phyloP scores from a whole-genome alignment of 2,797 vertebrate species.

The Channa striata region DNA sequence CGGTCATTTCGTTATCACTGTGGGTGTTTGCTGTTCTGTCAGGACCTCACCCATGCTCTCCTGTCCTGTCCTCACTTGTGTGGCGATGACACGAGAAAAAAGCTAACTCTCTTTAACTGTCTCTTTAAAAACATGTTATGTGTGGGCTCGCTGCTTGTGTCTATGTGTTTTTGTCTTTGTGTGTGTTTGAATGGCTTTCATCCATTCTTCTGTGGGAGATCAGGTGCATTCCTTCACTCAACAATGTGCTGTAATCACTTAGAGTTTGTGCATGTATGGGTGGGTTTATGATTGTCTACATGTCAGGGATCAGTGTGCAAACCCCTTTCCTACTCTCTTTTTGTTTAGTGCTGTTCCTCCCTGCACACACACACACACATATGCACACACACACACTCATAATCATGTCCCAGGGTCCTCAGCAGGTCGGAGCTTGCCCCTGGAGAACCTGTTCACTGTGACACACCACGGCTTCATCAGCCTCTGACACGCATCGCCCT shows the following conservation, averaged over 20 bases:
- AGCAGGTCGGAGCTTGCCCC: constrained; percentile 73
- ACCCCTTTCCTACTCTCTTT: constrained; percentile 41
- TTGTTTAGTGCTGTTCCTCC: background rate
- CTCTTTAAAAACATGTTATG: constrained; percentile 46
- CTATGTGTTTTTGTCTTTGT: constrained; percentile 10
- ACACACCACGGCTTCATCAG: constrained; percentile 69
- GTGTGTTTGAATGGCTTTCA: constrained; percentile 42
- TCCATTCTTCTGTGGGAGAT: constrained; percentile 44
- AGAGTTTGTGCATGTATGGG: constrained; percentile 18
- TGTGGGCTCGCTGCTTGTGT: constrained; percentile 28
- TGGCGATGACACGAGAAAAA: constrained; percentile 27
- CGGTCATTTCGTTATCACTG: background rate
- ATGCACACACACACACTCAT: constrained; percentile 28
- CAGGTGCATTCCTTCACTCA: constrained; percentile 79
- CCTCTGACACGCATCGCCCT: constrained; percentile 67
- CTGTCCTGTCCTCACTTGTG: constrained; percentile 22
- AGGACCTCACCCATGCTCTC: background rate
- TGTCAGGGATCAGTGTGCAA: constrained; percentile 59
- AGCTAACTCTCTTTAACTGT: constrained; percentile 39
- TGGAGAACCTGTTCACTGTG: constrained; percentile 70
- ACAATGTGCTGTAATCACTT: constrained; percentile 38
- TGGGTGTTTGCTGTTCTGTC: background rate
- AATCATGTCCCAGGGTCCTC: constrained; percentile 55
- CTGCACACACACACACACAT: constrained; percentile 34
- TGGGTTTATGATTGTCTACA: constrained; percentile 39